A percentile compares a stretch with the other conserved stretches of the same genome.
phyloP scores from a whole-genome alignment of 1,140 invertebrate species.

The Drosophila mojavensis region DNA sequence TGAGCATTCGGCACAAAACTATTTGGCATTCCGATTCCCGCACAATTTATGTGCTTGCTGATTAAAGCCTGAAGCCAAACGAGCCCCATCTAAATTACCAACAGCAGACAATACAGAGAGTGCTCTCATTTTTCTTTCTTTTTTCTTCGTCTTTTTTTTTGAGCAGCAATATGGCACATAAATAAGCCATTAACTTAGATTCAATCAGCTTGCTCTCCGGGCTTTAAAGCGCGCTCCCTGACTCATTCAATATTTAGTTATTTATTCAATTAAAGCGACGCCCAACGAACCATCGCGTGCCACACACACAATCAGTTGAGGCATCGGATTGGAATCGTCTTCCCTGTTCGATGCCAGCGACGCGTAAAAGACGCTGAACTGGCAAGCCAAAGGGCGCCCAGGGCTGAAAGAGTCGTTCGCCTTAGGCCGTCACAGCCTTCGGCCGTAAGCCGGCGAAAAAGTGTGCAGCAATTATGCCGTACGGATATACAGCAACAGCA shows the following conservation, averaged over 20 bases:
- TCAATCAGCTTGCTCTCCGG: no score
- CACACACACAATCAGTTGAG: constrained; percentile 18
- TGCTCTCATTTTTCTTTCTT: neutral
- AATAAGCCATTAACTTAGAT: neutral
- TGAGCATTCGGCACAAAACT: constrained; percentile 14
- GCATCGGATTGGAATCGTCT: constrained; percentile 20
- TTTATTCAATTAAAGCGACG: constrained; percentile 58
- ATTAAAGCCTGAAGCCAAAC: constrained; percentile 18
- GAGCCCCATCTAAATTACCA: constrained; percentile 11
- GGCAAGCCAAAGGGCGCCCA: constrained; percentile 18
- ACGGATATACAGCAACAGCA: constrained; percentile 7
- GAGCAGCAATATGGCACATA: constrained; percentile 4
- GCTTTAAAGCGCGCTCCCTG: neutral
- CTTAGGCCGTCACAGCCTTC: constrained; percentile 9
- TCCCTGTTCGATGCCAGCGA: constrained; percentile 26
- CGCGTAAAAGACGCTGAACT: constrained; percentile 52
- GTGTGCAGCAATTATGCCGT: constrained; percentile 46
- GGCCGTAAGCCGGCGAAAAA: constrained; percentile 28
- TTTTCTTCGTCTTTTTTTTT: neutral
- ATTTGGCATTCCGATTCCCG: constrained; percentile 6
- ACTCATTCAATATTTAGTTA: neutral
- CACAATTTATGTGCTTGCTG: constrained; percentile 34
- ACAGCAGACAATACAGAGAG: neutral
- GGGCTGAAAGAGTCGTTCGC: neutral
- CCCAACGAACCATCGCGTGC: constrained; percentile 38